Conservation (phyloP, 2,113 vertebrate species). For the Peromyscus leucopus region DNA sequence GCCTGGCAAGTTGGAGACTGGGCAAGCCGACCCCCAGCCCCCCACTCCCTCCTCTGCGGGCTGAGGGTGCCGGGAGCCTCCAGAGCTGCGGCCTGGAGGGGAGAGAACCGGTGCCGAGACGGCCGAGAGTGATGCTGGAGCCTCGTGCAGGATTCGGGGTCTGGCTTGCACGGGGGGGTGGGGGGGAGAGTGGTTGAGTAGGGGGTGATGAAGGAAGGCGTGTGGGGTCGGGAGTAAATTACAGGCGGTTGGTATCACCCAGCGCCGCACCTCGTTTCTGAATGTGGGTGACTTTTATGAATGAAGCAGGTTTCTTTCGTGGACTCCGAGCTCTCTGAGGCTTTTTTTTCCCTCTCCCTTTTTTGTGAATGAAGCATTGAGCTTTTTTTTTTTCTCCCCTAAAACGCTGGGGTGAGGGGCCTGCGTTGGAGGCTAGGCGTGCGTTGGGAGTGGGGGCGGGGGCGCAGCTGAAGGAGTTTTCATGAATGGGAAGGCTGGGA, state of each 20-base stretch:
- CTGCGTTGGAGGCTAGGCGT: constrained; percentile 78
- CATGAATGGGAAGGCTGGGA: constrained; percentile 86
- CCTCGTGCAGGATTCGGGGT: background rate
- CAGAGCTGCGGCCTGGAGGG: background rate
- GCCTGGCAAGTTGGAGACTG: constrained; percentile 69
- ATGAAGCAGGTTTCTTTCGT: constrained; percentile 83
- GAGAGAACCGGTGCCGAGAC: background rate
- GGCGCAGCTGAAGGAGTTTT: constrained; percentile 84
- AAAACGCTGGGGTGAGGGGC: constrained; percentile 83
- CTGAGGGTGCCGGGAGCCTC: constrained; percentile 39
- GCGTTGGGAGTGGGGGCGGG: constrained; percentile 80
- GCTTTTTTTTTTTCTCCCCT: constrained; percentile 39
- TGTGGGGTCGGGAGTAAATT: background rate
- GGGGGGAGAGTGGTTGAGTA: background rate
- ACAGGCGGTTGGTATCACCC: background rate
- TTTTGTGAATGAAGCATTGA: constrained; percentile 84
- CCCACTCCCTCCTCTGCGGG: background rate
- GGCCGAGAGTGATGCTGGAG: background rate
- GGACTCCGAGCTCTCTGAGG: constrained; percentile 63
- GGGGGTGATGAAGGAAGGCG: background rate
- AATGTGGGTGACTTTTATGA: constrained; percentile 86
- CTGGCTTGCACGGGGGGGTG: background rate
- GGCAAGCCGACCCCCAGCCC: background rate
- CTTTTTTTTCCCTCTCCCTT: constrained; percentile 14
- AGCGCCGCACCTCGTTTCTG: constrained; percentile 59